Conservation (phyloP, 2,113 vertebrate genomes). For the Coryphaenoides rupestris region DNA sequence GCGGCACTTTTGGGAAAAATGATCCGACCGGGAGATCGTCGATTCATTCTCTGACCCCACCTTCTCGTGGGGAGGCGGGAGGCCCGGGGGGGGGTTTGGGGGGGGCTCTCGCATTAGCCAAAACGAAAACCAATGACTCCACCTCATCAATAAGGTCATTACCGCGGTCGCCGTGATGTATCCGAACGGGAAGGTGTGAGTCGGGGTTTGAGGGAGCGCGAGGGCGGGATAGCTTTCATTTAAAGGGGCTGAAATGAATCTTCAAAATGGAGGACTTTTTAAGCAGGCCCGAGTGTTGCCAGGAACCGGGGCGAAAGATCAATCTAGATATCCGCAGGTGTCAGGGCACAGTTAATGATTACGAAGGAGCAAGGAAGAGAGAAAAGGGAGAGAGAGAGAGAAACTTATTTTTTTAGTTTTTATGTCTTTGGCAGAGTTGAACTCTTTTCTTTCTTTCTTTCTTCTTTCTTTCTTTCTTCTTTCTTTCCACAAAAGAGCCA, state of each 20-base stretch:
- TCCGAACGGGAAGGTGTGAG: constrained; percentile 61
- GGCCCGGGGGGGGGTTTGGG: too few species aligned
- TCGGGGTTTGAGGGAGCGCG: constrained; percentile 53
- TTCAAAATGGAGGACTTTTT: constrained; percentile 51
- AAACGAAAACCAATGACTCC: constrained; percentile 34
- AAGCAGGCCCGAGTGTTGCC: constrained; percentile 51
- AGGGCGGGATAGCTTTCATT: constrained; percentile 65
- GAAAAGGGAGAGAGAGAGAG: too few species aligned
- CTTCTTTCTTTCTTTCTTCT: too few species aligned
- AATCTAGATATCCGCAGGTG: constrained; percentile 70
- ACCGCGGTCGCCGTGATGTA: constrained; percentile 63
- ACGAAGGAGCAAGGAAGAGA: constrained; percentile 53
- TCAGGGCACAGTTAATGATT: constrained; percentile 68
- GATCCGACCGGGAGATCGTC: constrained; percentile 54
- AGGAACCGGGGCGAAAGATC: constrained; percentile 64
- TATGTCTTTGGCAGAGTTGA: constrained; percentile 29
- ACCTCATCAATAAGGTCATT: constrained; percentile 70
- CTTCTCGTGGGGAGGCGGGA: too few species aligned
- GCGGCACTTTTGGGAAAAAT: constrained; percentile 50
- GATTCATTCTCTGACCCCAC: constrained; percentile 51
- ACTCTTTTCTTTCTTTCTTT: too few species aligned
- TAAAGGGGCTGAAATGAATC: constrained; percentile 63
- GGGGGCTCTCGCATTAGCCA: constrained; percentile 33
- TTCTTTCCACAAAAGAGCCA: constrained; percentile 26
- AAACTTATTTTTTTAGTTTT: constrained; percentile 26